A percentile compares a stretch with the other conserved stretches of the same genome.
Conservation (phyloP, 1,140 invertebrate species). For the Latrodectus geometricus region DNA sequence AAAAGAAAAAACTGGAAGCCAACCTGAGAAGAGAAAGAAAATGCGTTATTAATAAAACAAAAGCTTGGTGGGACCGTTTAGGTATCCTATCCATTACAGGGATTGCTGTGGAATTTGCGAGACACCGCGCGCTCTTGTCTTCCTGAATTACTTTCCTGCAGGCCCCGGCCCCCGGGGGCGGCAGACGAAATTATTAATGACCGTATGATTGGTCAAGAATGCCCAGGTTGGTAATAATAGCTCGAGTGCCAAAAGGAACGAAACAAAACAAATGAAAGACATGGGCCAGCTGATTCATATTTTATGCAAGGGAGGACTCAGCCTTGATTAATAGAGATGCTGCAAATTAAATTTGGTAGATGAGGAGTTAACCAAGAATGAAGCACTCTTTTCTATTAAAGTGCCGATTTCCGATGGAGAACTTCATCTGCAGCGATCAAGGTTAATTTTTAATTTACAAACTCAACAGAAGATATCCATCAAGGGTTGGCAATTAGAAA, state of each 20-base stretch:
- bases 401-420: background rate
- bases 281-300: constrained; percentile 16
- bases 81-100: constrained; percentile 41
- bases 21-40: constrained; percentile 19
- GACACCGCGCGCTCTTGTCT: constrained; percentile 22
- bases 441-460: constrained; percentile 8
- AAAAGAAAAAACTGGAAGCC: constrained; percentile 44
- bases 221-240: constrained; percentile 47
- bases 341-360: constrained; percentile 50
- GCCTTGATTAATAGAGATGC: constrained; percentile 38
- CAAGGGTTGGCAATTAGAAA: no score
- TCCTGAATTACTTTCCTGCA: constrained; percentile 35
- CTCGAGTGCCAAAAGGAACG: constrained; percentile 40
- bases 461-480: background rate
- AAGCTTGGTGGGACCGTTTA: constrained; percentile 2
- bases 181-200: constrained; percentile 58
- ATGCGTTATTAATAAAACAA: constrained; percentile 57
- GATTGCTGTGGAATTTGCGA: constrained; percentile 28
- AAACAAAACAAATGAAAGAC: constrained; percentile 28
- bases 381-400: background rate
- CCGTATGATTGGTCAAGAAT: constrained; percentile 55
- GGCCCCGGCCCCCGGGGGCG: constrained; percentile 8
- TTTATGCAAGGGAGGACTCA: constrained; percentile 31
- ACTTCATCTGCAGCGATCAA: background rate
- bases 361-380: background rate